phyloP scores from a whole-genome alignment of 1,140 invertebrate genomes.

The Octopus bimaculoides region DNA sequence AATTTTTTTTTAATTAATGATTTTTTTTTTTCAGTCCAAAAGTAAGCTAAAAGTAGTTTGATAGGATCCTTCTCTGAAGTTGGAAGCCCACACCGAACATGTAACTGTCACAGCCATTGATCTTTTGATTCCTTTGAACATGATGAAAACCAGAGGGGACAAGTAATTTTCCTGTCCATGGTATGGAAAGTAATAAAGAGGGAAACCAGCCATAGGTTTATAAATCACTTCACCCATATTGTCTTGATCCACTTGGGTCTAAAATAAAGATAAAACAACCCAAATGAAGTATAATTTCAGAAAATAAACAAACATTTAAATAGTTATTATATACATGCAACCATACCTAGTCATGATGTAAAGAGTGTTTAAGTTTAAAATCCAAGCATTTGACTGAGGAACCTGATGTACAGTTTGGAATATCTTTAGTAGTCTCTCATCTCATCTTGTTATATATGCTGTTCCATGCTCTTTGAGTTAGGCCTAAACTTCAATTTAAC shows the following conservation, averaged over 20 bases:
- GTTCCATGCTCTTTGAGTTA: no score
- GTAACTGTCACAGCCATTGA: slow-evolving; percentile 1
- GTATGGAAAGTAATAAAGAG: slow-evolving; percentile 5
- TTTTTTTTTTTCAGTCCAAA: neutral
- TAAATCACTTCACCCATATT: slow-evolving; percentile 10
- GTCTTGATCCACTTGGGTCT: neutral
- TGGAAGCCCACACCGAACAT: slow-evolving; percentile 3
- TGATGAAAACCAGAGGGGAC: slow-evolving; percentile 8
- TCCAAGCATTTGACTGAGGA: no score
- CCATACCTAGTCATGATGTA: no score
- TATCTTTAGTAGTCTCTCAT: no score
- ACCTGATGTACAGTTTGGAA: no score
- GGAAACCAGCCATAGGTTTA: neutral
- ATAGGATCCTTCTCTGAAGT: slow-evolving; percentile 5
- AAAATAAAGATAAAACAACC: neutral
- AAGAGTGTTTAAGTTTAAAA: no score
- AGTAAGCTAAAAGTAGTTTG: neutral
- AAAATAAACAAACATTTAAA: no score
- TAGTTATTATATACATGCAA: no score
- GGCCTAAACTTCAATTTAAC: no score
- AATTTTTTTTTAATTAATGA: no score
- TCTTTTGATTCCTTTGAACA: neutral
- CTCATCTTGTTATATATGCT: no score
- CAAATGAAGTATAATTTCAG: no score
- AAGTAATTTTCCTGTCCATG: slow-evolving; percentile 7